phyloP scores from a whole-genome alignment of 2,113 vertebrate species.

The Neogobius melanostomus region DNA sequence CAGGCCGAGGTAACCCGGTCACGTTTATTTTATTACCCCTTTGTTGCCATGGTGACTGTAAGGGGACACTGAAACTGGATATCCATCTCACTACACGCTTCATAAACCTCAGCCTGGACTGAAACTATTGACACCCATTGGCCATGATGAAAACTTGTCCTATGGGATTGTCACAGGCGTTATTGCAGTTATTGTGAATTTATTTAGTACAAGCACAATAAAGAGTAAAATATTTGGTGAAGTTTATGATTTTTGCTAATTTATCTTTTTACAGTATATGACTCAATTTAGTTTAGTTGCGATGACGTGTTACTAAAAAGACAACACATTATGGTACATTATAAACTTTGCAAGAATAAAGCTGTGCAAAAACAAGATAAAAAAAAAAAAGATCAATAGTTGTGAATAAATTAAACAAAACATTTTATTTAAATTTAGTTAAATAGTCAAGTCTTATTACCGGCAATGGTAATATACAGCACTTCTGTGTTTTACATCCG shows the following conservation, averaged over 20 bases:
- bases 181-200: not conserved
- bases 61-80: slow-evolving; percentile 45
- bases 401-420: too few species aligned
- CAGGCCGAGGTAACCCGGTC: slow-evolving; percentile 1
- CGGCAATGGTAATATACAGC: too few species aligned
- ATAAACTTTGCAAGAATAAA: too few species aligned
- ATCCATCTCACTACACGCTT: not conserved
- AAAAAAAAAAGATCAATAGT: too few species aligned
- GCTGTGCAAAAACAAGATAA: too few species aligned
- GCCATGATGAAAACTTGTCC: not conserved
- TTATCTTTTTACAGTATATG: too few species aligned
- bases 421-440: too few species aligned
- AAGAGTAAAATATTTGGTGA: not conserved
- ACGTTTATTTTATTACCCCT: slow-evolving; percentile 6
- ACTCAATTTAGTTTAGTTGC: too few species aligned
- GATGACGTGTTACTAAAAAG: too few species aligned
- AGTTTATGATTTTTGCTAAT: not conserved
- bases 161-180: not conserved
- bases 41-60: slow-evolving; percentile 43
- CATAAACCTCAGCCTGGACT: not conserved
- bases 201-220: not conserved
- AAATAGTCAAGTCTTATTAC: too few species aligned
- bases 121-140: not conserved
- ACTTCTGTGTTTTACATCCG: not conserved
- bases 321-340: too few species aligned